Percentiles rank a stretch among this genome's conserved stretches.
Evolutionary conservation across 1,140 invertebrate genomes (phyloP).

Genomic region (Drosophila gunungcola): DNA sequence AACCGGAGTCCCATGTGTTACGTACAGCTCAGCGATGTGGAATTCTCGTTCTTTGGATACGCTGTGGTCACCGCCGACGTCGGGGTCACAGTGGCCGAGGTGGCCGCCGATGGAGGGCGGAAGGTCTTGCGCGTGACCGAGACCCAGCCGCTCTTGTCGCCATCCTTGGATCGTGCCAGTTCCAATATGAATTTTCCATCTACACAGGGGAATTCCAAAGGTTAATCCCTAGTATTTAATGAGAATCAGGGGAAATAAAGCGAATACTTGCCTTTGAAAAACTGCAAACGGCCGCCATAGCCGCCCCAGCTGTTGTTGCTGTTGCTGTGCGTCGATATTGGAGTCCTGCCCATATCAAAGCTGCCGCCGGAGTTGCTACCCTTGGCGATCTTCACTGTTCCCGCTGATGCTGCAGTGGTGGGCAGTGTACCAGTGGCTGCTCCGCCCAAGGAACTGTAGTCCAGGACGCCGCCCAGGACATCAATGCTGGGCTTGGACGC

Average conservation of each 20-base stretch:
- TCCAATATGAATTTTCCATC: constrained; percentile 96
- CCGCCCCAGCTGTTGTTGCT: constrained; percentile 51
- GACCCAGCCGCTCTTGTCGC: constrained; percentile 93
- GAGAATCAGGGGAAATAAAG: neutral
- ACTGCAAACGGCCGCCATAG: constrained; percentile 85
- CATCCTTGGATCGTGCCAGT: constrained; percentile 91
- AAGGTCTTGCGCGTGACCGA: constrained; percentile 94
- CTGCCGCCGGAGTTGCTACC: constrained; percentile 18
- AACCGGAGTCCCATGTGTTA: neutral
- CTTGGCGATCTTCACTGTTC: constrained; percentile 51
- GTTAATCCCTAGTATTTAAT: neutral
- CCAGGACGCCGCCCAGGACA: constrained; percentile 69
- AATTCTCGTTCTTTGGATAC: constrained; percentile 82
- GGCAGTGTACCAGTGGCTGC: constrained; percentile 28
- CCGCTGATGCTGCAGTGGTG: constrained; percentile 14
- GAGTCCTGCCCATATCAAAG: constrained; percentile 81
- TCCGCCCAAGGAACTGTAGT: constrained; percentile 69
- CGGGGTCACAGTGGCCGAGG: constrained; percentile 85
- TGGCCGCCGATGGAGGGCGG: constrained; percentile 89
- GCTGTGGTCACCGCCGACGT: constrained; percentile 86
- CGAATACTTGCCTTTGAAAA: constrained; percentile 85
- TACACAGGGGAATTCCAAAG: constrained; percentile 51
- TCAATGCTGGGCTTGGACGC: constrained; percentile 43
- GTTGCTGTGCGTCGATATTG: constrained; percentile 69
- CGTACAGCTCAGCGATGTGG: constrained; percentile 86